Percentiles rank a stretch among this genome's conserved stretches.
These are phyloP conservation scores for Anolis sagrei DNA, from an alignment of 2,113 vertebrate species.

Conservation along the genomic window DNA sequence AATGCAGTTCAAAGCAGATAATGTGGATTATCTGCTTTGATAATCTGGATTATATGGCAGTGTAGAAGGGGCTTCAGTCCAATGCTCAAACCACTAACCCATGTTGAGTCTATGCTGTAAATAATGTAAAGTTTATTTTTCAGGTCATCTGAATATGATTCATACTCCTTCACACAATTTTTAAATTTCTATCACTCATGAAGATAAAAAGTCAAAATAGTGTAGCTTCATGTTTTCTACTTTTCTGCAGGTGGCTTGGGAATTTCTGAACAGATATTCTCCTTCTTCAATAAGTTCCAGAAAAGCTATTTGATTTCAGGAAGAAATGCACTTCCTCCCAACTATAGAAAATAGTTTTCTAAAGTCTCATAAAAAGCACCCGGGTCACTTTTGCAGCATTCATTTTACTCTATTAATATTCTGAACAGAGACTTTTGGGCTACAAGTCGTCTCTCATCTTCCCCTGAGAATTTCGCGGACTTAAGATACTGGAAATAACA, in stretches of 20 bases:
- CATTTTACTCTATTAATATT: conserved; percentile 21
- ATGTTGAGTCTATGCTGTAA: too few species aligned
- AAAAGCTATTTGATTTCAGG: background rate
- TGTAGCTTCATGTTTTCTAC: background rate
- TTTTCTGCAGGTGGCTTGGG: background rate
- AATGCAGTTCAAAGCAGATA: too few species aligned
- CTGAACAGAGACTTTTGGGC: background rate
- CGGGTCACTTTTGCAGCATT: background rate
- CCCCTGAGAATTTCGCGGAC: background rate
- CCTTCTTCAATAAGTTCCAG: background rate
- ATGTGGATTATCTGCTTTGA: too few species aligned
- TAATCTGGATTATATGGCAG: too few species aligned
- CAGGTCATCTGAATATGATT: too few species aligned
- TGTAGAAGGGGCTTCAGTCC: too few species aligned
- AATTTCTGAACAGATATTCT: background rate
- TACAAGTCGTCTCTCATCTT: conserved; percentile 1
- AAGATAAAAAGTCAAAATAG: background rate
- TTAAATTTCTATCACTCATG: background rate
- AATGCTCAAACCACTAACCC: too few species aligned
- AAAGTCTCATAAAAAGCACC: background rate
- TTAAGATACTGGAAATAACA: background rate
- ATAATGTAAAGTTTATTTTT: background rate
- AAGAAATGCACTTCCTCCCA: background rate
- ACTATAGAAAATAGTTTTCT: background rate
- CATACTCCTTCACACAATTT: background rate